Percentiles rank a stretch among this genome's conserved stretches.
Conservation (phyloP, 2,888 invertebrate genomes). For the Meganola albula region DNA sequence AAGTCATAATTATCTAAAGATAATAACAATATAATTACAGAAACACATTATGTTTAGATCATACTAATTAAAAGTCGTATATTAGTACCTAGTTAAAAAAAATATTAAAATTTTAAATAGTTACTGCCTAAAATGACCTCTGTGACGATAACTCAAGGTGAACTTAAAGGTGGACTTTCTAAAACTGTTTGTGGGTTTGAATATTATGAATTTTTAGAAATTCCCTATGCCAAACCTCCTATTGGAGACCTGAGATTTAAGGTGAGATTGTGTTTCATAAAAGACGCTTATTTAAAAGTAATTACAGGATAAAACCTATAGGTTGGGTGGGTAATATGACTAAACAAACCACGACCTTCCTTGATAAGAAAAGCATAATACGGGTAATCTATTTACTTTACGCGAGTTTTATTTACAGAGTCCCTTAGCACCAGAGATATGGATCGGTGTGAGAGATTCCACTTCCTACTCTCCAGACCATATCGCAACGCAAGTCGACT, state of each 20-base stretch:
- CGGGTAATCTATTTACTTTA: too few species aligned
- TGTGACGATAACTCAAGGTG: slow-evolving; percentile 50
- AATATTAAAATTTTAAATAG: too few species aligned
- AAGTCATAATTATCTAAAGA: too few species aligned
- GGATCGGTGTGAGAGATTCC: slow-evolving; percentile 67
- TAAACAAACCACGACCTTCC: too few species aligned
- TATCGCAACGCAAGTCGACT: slow-evolving; percentile 33
- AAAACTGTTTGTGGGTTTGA: slow-evolving; percentile 47
- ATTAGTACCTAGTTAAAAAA: too few species aligned
- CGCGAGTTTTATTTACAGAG: slow-evolving; percentile 32
- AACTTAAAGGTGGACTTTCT: slow-evolving; percentile 46
- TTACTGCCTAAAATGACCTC: slow-evolving; percentile 34
- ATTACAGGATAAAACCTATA: too few species aligned
- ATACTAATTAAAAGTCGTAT: too few species aligned
- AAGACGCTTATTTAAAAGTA: neutral
- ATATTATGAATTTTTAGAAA: slow-evolving; percentile 60
- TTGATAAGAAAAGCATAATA: too few species aligned
- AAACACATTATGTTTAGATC: too few species aligned
- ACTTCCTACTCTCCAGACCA: slow-evolving; percentile 44
- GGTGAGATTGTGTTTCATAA: slow-evolving; percentile 25
- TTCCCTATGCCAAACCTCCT: slow-evolving; percentile 76
- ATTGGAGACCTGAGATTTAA: slow-evolving; percentile 50
- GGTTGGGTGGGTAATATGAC: too few species aligned
- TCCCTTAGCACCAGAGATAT: slow-evolving; percentile 53
- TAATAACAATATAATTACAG: too few species aligned